Evolutionary conservation across 2,888 invertebrate species (phyloP).

Genomic region (Tridacna crocea): DNA sequence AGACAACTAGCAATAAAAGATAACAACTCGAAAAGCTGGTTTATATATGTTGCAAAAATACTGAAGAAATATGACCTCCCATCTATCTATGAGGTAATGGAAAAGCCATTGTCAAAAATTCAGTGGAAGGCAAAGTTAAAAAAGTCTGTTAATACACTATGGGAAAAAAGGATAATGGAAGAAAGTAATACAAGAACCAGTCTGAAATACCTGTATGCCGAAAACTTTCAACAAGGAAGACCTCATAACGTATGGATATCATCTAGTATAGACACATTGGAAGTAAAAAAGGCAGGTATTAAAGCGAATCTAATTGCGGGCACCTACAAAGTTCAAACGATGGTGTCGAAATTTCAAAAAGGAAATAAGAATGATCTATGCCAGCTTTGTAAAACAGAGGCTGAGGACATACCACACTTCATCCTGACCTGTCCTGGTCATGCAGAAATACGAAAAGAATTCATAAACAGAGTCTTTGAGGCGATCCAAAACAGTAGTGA

Average conservation of each 20-base stretch:
- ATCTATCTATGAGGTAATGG: background rate
- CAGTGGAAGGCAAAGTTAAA: too few relatives aligned
- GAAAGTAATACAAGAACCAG: background rate
- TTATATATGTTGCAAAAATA: background rate
- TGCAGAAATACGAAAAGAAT: too few relatives aligned
- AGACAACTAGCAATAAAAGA: background rate
- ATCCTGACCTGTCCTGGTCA: background rate
- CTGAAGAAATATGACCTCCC: background rate
- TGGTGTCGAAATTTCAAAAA: background rate
- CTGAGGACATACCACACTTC: background rate
- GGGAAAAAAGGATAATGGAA: background rate
- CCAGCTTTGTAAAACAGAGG: background rate
- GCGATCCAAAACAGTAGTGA: too few relatives aligned
- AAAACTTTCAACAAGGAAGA: too few relatives aligned
- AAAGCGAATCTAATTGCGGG: background rate
- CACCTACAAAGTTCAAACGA: background rate
- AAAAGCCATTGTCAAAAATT: too few relatives aligned
- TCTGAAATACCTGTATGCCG: too few relatives aligned
- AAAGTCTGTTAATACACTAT: too few relatives aligned
- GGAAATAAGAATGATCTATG: background rate
- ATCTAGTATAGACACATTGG: background rate
- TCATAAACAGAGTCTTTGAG: too few relatives aligned
- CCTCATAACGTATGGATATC: background rate
- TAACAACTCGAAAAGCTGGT: background rate
- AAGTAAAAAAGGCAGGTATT: background rate